Evolutionary conservation across 2,888 invertebrate species (phyloP).

Genomic region (Aleiodes alternator): DNA sequence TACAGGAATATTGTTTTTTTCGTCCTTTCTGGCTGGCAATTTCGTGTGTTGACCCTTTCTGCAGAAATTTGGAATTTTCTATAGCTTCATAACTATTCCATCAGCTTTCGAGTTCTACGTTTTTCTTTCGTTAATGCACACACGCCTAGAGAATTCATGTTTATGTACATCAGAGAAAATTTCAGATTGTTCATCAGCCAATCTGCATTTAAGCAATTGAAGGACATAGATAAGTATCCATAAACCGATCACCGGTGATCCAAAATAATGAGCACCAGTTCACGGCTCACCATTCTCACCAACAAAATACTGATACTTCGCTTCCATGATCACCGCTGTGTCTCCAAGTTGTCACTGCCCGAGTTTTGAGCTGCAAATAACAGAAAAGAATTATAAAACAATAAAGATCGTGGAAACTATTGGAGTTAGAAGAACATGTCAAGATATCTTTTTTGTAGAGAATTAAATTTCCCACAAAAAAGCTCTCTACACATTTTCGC

Average conservation of each 20-base stretch:
- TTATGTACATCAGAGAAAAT: no score
- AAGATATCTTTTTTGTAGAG: background rate
- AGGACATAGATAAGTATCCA: conserved; percentile 12
- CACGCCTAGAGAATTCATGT: no score
- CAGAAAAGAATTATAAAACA: conserved; percentile 8
- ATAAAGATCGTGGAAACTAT: background rate
- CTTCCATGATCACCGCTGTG: conserved; percentile 83
- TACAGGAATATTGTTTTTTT: background rate
- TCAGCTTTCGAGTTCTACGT: no score
- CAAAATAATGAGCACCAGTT: conserved; percentile 59
- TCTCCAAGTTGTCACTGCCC: conserved; percentile 86
- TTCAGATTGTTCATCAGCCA: no score
- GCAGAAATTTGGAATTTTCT: no score
- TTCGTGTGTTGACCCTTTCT: no score
- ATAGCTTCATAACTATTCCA: no score
- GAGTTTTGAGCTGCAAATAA: conserved; percentile 82
- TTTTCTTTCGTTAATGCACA: no score
- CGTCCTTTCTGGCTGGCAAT: no score
- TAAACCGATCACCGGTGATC: conserved; percentile 65
- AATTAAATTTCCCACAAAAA: background rate
- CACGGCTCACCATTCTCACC: conserved; percentile 79
- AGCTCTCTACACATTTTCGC: no score
- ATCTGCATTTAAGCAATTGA: background rate
- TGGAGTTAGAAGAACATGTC: background rate
- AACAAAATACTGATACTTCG: conserved; percentile 87